Base-by-base conservation (phyloP, 2,113 vertebrate genomes). In the Oryzias curvinotus region DNA sequence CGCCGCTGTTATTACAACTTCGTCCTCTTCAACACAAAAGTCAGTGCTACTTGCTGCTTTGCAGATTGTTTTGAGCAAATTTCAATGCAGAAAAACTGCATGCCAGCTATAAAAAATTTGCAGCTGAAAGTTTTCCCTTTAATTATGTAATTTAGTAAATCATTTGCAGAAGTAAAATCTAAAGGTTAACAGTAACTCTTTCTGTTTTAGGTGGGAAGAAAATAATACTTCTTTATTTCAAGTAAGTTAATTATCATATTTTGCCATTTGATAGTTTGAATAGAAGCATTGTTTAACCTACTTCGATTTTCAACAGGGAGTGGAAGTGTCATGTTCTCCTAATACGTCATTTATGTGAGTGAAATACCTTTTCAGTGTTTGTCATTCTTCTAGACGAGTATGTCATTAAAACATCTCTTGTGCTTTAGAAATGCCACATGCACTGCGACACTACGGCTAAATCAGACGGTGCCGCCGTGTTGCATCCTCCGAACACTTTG, bases 401-500 rank as follows among this genome's bases (percentile, higher is more conserved):
- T 23, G 43, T 53, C 19, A 5, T 16, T 62, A 23, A 79, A 50
- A 48, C n/a, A 36, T 3, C 30, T 45, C 1, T 48, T 28, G 0
- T 51, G 15, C 51, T 49, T 44, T 57, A 91, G 87, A 43, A 26
- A 47, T 0, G 83, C 73, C 15, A 57, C 0, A 1, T 92, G 91
- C 26, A 2, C 6, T 1, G 73, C 84, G 47, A 26, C 2, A 4
- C 53, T 92, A 64, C 6, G 12, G 2, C 71, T 91, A 53, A 77
- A 3, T 5, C 52, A 53, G 14, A 26, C 1, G 0, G 43, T 61
- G 6, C 3, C 46, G 36, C 10, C 81, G 0, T 92, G 90, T 42
- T 90, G 86, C 44, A 75, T 92, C 54, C 75, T 83, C 6, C 25
- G 26, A 2, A 58, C 62, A 1, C 70, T 91, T 51, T 80, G 73